Conservation (phyloP, 2,113 vertebrate genomes). For the Micronycteris hirsuta region DNA sequence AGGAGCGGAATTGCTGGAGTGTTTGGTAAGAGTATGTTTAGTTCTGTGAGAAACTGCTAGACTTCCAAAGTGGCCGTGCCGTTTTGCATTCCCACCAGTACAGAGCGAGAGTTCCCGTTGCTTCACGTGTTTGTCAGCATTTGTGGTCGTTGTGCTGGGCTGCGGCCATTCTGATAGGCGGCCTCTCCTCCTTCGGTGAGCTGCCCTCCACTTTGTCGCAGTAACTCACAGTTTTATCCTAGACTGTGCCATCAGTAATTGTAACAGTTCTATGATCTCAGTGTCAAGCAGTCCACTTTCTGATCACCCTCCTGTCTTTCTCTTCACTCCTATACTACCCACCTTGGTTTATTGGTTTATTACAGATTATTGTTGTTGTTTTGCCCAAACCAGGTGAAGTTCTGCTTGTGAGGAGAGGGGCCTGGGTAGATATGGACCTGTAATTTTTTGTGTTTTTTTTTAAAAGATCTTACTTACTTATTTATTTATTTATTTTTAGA, state of each 20-base stretch:
- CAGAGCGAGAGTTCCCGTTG: not conserved
- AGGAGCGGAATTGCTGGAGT: not conserved
- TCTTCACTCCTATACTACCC: not conserved
- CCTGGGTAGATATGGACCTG: not conserved
- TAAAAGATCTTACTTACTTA: no score
- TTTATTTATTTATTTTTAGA: no score
- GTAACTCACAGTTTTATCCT: not conserved
- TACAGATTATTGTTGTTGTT: not conserved
- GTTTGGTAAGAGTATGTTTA: not conserved
- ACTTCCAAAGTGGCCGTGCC: not conserved
- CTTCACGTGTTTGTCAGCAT: not conserved
- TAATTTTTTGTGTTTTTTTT: not conserved
- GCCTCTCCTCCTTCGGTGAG: not conserved
- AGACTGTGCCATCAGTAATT: not conserved
- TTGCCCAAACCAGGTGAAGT: not conserved
- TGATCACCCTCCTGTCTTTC: not conserved
- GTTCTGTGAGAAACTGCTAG: not conserved
- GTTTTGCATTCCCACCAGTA: not conserved
- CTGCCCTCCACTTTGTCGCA: not conserved
- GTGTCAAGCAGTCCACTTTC: not conserved
- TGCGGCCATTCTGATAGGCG: not conserved
- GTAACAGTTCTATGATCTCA: not conserved
- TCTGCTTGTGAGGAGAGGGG: not conserved
- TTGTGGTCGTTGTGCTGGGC: not conserved
- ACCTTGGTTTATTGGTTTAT: not conserved